Base-by-base conservation (phyloP, 2,113 vertebrate species). In the Gasterosteus aculeatus region DNA sequence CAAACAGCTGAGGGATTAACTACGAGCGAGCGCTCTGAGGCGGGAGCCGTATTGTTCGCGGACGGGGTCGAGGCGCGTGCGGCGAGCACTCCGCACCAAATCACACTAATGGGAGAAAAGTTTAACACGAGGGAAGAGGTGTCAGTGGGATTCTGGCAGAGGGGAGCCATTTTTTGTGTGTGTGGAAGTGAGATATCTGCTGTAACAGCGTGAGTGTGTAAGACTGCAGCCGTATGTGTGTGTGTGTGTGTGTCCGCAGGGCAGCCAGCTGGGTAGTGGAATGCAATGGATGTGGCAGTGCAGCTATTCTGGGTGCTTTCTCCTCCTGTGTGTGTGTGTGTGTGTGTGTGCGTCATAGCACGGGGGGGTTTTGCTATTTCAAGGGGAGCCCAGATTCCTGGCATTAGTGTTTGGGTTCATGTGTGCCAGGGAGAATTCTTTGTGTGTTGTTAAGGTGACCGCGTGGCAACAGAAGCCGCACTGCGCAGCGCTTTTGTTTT, bases 1-100 rank as follows among this genome's bases (percentile, higher is more conserved):
- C 72, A 38, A 88, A 81, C 89, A 90, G 89, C 89, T 91, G 88
- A 89, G 73, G 83, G 85, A 88, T 91, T 87, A 88, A 69, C 75
- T 59, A 10, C 14, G n/a, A 75, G 64, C 51, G 71, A 75, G 64
- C 51, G 71, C 72, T 80, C 39, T 59, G 47, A 71, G 73, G 73
- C 77, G 75, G 78, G 66, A 83, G 74, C 38, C 12, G 75, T 68
- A 85, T 90, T 90, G 87, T 89, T 85, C 78, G 58, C 68, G 83
- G 81, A 75, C 53, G 51, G 79, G 80, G 42, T 35, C 8, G 59
- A 58, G 70, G 58, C 41, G 39, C 35, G 39, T 62, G 61, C 64
- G 14, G 58, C 18, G 60, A 78, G 62, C 61, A 35, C 57, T 68
- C 38, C 22, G 51, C 75, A 72, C n/a, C 57, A 61, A 81, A 89